Evolutionary conservation across 1,140 invertebrate species (phyloP).

Genomic region (Lasaia peninsularis): DNA sequence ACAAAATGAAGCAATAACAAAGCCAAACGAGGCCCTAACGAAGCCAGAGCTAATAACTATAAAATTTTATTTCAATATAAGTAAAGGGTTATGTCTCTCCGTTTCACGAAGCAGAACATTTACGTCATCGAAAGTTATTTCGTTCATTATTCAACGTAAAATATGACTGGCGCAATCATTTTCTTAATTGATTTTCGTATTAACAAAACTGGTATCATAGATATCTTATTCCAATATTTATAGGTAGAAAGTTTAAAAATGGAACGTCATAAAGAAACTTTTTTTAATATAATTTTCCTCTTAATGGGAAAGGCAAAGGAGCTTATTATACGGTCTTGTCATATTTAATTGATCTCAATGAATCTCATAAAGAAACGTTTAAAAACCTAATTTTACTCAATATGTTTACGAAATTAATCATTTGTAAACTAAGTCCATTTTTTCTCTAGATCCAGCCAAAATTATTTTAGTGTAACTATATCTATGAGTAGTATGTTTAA

Average conservation of each 20-base stretch:
- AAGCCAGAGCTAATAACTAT: conserved; percentile 1
- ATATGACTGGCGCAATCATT: neutral
- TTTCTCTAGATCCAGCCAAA: no score
- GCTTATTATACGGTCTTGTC: no score
- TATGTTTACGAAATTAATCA: no score
- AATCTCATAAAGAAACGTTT: no score
- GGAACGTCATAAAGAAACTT: no score
- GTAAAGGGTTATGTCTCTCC: neutral
- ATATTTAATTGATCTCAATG: no score
- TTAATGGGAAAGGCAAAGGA: no score
- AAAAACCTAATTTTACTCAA: no score
- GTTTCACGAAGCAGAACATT: conserved; percentile 5
- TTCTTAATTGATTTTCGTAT: conserved; percentile 7
- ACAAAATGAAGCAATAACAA: neutral
- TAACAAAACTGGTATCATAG: neutral
- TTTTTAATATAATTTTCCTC: no score
- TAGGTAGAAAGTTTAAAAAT: neutral
- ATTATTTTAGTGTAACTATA: no score
- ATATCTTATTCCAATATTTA: neutral
- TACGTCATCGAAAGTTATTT: conserved; percentile 3
- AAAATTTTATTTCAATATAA: conserved; percentile 10
- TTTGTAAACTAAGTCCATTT: no score
- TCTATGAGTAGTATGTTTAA: no score
- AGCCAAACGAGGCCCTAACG: neutral
- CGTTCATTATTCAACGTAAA: neutral